Conservation (phyloP, 2,113 vertebrate genomes). For the Psophia crepitans region DNA sequence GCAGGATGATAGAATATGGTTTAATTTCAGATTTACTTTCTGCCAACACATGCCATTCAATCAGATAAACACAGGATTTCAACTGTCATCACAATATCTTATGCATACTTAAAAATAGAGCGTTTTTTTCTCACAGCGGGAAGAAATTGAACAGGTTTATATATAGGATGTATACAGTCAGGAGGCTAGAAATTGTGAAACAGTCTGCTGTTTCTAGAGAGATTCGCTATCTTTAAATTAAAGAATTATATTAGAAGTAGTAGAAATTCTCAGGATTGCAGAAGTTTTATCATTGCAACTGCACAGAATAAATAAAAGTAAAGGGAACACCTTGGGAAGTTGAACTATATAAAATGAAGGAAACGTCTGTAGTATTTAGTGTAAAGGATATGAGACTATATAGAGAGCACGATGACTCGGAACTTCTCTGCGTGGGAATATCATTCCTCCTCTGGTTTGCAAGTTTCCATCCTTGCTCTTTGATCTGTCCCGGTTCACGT, state of each 20-base stretch:
- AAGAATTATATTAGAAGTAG: not conserved
- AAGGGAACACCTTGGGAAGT: not conserved
- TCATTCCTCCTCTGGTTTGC: not conserved
- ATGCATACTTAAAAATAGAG: constrained; percentile 64
- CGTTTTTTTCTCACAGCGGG: constrained; percentile 43
- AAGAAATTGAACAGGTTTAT: constrained; percentile 48
- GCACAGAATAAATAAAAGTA: not conserved
- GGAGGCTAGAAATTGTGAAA: constrained; percentile 21
- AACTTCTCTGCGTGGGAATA: not conserved
- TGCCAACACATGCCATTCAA: constrained; percentile 68
- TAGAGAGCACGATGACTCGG: not conserved
- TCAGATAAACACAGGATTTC: constrained; percentile 66
- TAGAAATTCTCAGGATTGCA: not conserved
- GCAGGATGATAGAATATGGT: constrained; percentile 46
- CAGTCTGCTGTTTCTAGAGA: constrained; percentile 13
- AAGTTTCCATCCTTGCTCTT: not conserved
- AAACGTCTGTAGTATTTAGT: not conserved
- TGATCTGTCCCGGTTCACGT: not conserved
- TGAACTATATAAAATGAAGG: not conserved
- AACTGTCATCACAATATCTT: constrained; percentile 66
- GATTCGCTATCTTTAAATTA: constrained; percentile 41
- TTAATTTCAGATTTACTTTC: constrained; percentile 70
- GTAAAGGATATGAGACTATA: not conserved
- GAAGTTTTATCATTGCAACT: not conserved
- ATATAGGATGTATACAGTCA: constrained; percentile 13